Evolutionary conservation across 2,888 invertebrate genomes (phyloP), one percentile per base, ranked within the genome.

Genomic region (Leptopilina myrica): DNA sequence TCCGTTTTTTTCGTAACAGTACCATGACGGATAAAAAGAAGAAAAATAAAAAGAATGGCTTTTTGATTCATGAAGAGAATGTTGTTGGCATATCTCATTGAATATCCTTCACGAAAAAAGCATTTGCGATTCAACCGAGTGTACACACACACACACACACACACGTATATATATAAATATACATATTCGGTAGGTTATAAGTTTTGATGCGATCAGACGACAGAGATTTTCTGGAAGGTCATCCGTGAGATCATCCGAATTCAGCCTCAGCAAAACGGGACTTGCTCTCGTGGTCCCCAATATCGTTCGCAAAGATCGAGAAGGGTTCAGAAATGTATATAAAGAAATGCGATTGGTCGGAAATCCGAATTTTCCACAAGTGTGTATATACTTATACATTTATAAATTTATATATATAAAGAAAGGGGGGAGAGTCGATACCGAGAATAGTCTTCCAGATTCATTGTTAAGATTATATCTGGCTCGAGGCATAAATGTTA

Each of bases 381-480:
- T 33, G 33, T 33, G 3, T 0, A 0, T 2, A 0, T 5, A 43
- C 43, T 43, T 43, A 43, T 43, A 43, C 43, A 43, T 43, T 7
- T 43, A 43, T 43, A 43, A 43, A 43, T 49, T 11, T 49, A 49
- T 49, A 12, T 49, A 49, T 49, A 9, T 49, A 49, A 3, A 49
- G 11, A 49, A 8, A 49, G 49, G 20, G 11, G 49, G 12, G 49
- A 73, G 53, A 73, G 73, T 73, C 73, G 73, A 73, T 73, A 73
- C 73, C 73, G 33, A 56, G 73, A 73, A 73, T 73, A 73, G 73
- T 73, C 56, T 73, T 53, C 73, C 73, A 56, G 73, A 73, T 73
- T 73, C 73, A 73, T 73, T 73, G 73, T 73, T 73, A 73, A 73
- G 73, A 73, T 73, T 73, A 73, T 56, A 56, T 73, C 73, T 73